A percentile compares a stretch with the other conserved stretches of the same genome.
These are phyloP conservation scores for Drosophila seguyi DNA, from an alignment of 1,140 invertebrate genomes.

Conservation along the genomic window DNA sequence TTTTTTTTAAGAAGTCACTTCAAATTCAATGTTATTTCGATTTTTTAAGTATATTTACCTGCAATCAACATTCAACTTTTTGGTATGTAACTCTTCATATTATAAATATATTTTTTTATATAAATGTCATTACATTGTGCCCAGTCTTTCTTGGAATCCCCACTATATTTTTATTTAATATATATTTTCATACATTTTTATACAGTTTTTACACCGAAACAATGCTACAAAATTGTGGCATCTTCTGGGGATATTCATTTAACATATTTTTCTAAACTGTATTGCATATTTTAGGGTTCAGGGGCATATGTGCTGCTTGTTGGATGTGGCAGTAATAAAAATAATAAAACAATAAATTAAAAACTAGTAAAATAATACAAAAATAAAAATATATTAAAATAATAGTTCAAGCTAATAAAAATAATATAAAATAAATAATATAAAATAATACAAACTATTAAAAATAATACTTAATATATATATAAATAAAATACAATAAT, in stretches of 20 bases:
- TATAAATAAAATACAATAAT: too few relatives aligned
- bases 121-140: background rate
- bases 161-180: background rate
- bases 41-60: background rate
- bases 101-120: background rate
- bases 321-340: too few relatives aligned
- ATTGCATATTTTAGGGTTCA: constrained; percentile 4
- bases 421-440: too few relatives aligned
- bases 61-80: background rate
- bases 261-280: background rate
- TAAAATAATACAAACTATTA: too few relatives aligned
- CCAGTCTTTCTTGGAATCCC: background rate
- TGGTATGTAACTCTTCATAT: background rate
- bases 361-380: background rate
- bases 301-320: background rate
- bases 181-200: background rate
- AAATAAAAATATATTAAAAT: background rate
- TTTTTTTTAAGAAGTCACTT: background rate
- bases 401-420: too few relatives aligned
- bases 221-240: background rate
- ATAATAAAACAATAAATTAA: background rate
- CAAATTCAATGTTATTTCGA: too few relatives aligned
- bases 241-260: background rate
- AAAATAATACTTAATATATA: too few relatives aligned
- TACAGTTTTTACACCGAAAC: background rate